Base-by-base conservation (phyloP, 2,113 vertebrate species). In the Irena cyanogastra region DNA sequence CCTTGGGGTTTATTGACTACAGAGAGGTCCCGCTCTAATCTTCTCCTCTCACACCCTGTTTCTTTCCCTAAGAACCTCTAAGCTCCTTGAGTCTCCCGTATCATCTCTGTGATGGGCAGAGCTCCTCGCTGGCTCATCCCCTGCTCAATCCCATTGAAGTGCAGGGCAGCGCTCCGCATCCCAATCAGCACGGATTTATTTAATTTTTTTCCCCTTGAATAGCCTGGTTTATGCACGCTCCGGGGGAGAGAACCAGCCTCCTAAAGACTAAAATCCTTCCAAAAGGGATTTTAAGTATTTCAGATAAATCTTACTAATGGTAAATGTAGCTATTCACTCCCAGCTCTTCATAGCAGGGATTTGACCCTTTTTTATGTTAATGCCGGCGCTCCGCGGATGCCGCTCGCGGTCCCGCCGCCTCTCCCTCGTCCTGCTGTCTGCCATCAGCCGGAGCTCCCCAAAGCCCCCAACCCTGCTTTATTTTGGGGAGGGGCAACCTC, bases 221-320 rank as follows among this genome's bases (percentile, higher is more conserved):
- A 80, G 63, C 72, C 80, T 24, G 69, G 14, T 92, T 82, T 81
- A 52, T 81, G 77, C 89, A 23, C 13, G 60, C 78, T 83, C 82
- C 17, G 66, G 54, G 87, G 84, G 86, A 30, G 63, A 72, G 33
- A 89, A 39, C 35, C 77, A 72, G 68, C 70, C 84, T 94, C 33
- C 91, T 79, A 47, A 82, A 74, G 89, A 81, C 77, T 89, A 16
- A 87, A 95, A 95, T 89, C 94, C 91, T 91, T 72, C 87, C 78
- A 83, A 83, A 90, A 50, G 71, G 78, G 87, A 87, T 91, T 94
- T 94, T 27, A 68, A 85, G 20, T 80, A 72, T 89, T 92, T 52
- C 91, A 64, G 75, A 84, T 90, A 83, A 95, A 83, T 80, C 82
- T 63, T 39, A 11, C 85, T 93, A 91, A 94, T 77, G 87, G 85